Percentiles rank a stretch among this genome's conserved stretches.
These are phyloP conservation scores for Chaetura pelagica DNA, from an alignment of 2,113 vertebrate genomes.

Conservation along the genomic window DNA sequence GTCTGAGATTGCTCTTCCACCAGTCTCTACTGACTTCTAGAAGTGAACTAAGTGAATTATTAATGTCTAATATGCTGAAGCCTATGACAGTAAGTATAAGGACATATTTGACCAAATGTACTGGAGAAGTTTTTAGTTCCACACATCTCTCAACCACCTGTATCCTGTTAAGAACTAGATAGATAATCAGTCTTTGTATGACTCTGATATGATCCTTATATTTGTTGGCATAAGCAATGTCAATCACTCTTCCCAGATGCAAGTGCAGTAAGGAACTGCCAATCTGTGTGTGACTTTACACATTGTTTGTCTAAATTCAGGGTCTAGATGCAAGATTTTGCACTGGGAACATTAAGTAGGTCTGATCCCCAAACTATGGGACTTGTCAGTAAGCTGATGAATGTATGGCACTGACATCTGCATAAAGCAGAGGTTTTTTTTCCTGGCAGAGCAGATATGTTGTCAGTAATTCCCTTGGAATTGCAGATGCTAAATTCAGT, in stretches of 20 bases:
- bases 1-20: background rate
- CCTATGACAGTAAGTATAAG: background rate
- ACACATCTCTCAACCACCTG: background rate
- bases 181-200: background rate
- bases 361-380: background rate
- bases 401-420: background rate
- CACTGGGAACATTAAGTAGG: background rate
- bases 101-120: background rate
- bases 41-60: background rate
- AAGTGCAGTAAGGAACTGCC: background rate
- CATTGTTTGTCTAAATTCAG: background rate
- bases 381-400: background rate
- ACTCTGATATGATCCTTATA: background rate
- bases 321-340: background rate
- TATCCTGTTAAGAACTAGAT: background rate
- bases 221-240: background rate
- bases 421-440: background rate
- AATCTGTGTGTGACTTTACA: background rate
- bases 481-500: background rate
- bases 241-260: background rate
- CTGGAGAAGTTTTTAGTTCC: background rate
- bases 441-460: background rate
- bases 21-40: background rate
- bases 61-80: background rate
- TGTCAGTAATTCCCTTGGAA: background rate